phyloP scores from a whole-genome alignment of 35 echinoderm and acorn worm genomes.

The Apostichopus californicus region DNA sequence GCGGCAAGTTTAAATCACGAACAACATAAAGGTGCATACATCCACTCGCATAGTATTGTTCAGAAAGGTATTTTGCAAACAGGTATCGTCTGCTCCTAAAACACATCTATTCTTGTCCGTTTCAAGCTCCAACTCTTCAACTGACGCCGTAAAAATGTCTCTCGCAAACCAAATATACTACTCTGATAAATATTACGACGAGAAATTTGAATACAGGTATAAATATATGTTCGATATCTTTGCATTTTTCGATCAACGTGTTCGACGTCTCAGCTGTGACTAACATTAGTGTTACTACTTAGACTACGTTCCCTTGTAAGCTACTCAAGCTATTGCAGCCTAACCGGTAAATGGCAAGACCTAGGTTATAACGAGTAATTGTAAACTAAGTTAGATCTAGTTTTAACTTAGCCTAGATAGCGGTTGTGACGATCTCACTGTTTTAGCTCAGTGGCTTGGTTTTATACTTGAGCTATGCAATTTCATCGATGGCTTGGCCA shows the following conservation, averaged over 20 bases:
- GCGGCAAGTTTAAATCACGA: constrained; percentile 20
- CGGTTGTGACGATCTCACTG: too few relatives aligned
- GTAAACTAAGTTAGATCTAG: too few relatives aligned
- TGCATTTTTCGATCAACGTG: background rate
- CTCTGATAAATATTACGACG: constrained; percentile 88
- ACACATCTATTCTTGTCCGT: background rate
- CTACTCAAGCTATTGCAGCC: too few relatives aligned
- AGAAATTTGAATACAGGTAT: constrained; percentile 84
- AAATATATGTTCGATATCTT: background rate
- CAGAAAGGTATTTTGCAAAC: background rate
- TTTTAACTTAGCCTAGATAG: too few relatives aligned
- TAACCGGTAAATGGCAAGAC: too few relatives aligned
- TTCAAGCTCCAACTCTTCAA: background rate
- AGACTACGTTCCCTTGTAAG: too few relatives aligned
- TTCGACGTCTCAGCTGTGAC: background rate
- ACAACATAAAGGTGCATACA: background rate
- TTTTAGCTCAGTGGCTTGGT: too few relatives aligned
- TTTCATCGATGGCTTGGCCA: too few relatives aligned
- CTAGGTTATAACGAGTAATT: too few relatives aligned
- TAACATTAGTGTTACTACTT: too few relatives aligned
- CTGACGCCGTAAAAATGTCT: constrained; percentile 6
- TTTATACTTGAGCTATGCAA: too few relatives aligned
- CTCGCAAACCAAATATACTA: constrained; percentile 71
- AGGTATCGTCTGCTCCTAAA: background rate
- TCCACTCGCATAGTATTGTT: background rate